phyloP scores from a whole-genome alignment of 2,797 vertebrate genomes.

The Anas bernieri region DNA sequence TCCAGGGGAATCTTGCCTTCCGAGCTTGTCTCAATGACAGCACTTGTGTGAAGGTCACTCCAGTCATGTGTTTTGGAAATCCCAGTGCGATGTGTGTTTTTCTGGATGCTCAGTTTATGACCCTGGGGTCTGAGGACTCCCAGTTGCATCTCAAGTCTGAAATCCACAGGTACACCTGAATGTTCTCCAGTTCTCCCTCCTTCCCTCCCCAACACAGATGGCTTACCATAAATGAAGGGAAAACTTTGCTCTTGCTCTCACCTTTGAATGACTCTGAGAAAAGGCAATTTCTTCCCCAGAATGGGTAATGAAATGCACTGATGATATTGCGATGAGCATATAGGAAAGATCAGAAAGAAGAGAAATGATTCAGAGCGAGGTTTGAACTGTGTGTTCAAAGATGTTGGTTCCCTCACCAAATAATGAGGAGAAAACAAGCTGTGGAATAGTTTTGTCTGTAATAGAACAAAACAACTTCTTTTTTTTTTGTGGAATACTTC shows the following conservation, averaged over 20 bases:
- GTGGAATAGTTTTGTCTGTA: background rate
- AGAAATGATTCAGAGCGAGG: accelerated
- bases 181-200: background rate
- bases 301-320: background rate
- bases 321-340: background rate
- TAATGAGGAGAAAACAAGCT: background rate
- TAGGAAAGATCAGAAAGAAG: background rate
- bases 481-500: background rate
- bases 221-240: background rate
- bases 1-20: background rate
- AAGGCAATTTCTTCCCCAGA: background rate
- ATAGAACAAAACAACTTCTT: background rate
- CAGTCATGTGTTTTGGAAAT: accelerated
- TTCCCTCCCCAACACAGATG: background rate
- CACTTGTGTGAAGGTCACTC: background rate
- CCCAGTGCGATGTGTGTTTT: background rate
- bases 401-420: background rate
- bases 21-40: background rate
- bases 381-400: background rate
- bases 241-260: background rate
- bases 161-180: background rate
- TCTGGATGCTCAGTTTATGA: background rate
- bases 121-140: background rate
- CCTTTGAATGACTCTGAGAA: background rate
- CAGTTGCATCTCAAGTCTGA: background rate